phyloP scores from a whole-genome alignment of 2,113 vertebrate genomes.

The Lagopus leucura region DNA sequence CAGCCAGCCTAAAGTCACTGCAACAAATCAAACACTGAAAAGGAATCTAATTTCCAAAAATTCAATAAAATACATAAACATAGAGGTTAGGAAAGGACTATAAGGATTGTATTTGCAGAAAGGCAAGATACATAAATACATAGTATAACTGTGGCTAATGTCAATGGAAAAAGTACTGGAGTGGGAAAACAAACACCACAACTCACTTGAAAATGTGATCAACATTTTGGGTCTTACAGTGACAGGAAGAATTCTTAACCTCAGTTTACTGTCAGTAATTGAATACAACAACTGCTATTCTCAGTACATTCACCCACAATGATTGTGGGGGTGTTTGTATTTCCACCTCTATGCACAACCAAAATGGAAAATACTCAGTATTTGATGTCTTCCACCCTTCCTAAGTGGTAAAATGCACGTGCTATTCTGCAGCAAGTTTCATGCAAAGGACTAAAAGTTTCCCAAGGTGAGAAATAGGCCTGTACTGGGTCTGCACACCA shows the following conservation, averaged over 20 bases:
- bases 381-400: not conserved
- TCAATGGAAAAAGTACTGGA: not conserved
- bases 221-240: not conserved
- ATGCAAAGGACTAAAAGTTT: not conserved
- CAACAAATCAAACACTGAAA: conserved; percentile 47
- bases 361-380: not conserved
- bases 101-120: not conserved
- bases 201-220: not conserved
- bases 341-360: not conserved
- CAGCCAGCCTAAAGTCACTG: conserved; percentile 33
- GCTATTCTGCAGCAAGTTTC: not conserved
- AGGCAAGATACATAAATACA: not conserved
- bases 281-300: not conserved
- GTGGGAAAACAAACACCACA: not conserved
- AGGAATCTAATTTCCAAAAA: conserved; percentile 22
- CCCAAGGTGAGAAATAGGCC: not conserved
- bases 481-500: not conserved
- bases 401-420: not conserved
- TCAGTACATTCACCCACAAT: not conserved
- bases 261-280: not conserved
- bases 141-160: not conserved
- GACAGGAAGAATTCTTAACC: not conserved
- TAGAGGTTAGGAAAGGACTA: not conserved
- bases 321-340: not conserved
- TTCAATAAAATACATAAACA: conserved; percentile 42